Evolutionary conservation across 2,888 invertebrate species (phyloP), one percentile per base, ranked within the genome.

Genomic region (Nineta flava): DNA sequence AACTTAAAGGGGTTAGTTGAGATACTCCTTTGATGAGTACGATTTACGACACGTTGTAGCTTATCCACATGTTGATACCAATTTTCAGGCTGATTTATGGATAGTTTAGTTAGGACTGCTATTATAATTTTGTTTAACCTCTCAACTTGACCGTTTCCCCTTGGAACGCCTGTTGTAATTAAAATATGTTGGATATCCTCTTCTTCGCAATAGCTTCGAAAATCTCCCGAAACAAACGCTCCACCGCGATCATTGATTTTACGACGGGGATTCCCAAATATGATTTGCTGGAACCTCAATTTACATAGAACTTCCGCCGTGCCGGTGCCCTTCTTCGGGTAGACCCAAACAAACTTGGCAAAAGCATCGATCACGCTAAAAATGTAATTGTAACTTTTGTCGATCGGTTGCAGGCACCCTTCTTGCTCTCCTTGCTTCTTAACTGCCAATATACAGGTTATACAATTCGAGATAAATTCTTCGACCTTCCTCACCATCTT

Each of bases 281-380:
- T 26, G 9, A n/a, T 26, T 17, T 16, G 12, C 13, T 45, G 45
- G 2, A 45, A 2, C 5, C 17, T 16, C 13, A 45, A n/a, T 5
- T 21, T 45, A 16, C 13, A 3, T 17, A 45, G 9, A 2, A 26
- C 26, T 21, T 45, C 45, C 10, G 21, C 26, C 17, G 45, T 13
- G 0, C 59, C 52, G 1, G 58, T 59, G 2, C 57, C 51, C 48
- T 62, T 63, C 1, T 57, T 58, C 1, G 63, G 63, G 47, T 59
- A 65, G 0, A 64, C 9, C 62, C 65, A 65, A 1, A 55, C 57
- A 56, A 63, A 64, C 46, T 65, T 65, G 0, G 62, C 62, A 43
- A 62, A 65, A 0, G 53, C 58, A 52, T 65, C 63, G 0, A 64
- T 51, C 0, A 64, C 52, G 0, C 60, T 61, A 0, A 65, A 54